These are phyloP conservation scores for Leptopilina drosophilae DNA, from an alignment of 2,888 invertebrate species.

Conservation along the genomic window DNA sequence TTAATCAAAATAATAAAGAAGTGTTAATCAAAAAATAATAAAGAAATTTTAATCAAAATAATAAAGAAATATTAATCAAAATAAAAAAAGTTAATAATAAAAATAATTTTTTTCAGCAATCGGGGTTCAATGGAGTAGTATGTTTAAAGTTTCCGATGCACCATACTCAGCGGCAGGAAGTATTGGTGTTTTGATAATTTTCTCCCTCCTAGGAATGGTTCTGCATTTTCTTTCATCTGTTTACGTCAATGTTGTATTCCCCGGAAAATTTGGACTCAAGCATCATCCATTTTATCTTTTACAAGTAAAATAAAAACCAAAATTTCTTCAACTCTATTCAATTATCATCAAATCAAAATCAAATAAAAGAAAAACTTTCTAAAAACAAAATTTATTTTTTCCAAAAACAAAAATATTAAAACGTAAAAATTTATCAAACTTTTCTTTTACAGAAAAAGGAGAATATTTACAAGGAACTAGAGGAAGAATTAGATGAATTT, in stretches of 20 bases:
- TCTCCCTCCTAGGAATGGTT: conserved; percentile 84
- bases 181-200: conserved; percentile 84
- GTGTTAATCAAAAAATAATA: not conserved
- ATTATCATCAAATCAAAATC: too few relatives aligned
- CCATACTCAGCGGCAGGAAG: conserved; percentile 63
- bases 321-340: too few relatives aligned
- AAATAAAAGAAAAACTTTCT: too few relatives aligned
- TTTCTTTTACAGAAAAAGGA: conserved; percentile 24
- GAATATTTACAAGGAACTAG: conserved; percentile 25
- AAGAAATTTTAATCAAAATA: not conserved
- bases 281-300: conserved; percentile 87
- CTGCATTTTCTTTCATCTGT: conserved; percentile 87
- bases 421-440: not conserved
- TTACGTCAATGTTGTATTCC: conserved; percentile 91
- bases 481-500: conserved; percentile 33
- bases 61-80: too few relatives aligned
- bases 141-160: conserved; percentile 69
- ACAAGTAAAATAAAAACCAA: conserved; percentile 59
- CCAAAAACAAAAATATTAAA: too few relatives aligned
- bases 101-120: conserved; percentile 69
- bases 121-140: conserved; percentile 77
- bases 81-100: not conserved
- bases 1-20: not conserved
- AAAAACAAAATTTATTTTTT: too few relatives aligned
- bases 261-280: conserved; percentile 92